Evolutionary conservation across 2,113 vertebrate genomes (phyloP).

Genomic region (Accipiter virgatus): DNA sequence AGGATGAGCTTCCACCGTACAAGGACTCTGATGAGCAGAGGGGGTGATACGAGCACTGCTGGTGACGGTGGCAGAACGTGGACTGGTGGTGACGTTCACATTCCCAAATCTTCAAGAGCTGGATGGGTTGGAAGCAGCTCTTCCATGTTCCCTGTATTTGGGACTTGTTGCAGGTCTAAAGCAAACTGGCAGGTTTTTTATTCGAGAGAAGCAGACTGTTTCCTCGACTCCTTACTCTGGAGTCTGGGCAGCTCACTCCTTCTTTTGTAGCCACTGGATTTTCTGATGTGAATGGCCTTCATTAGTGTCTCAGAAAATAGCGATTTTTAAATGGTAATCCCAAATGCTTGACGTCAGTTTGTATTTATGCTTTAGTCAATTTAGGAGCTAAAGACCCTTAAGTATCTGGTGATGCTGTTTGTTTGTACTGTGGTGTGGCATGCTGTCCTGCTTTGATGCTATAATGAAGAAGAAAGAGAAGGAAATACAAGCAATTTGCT

Average conservation of each 20-base stretch:
- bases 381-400: conserved; percentile 31
- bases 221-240: not conserved
- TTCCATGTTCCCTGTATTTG: not conserved
- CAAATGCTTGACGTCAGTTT: conserved; percentile 4
- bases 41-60: not conserved
- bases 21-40: not conserved
- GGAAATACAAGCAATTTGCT: not conserved
- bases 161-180: not conserved
- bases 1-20: not conserved
- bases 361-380: conserved; percentile 10
- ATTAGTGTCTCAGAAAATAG: not conserved
- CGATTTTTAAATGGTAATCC: not conserved
- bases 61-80: not conserved
- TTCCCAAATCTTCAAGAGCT: not conserved
- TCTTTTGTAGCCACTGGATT: not conserved
- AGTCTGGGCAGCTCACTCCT: not conserved
- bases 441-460: not conserved
- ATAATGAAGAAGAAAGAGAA: not conserved
- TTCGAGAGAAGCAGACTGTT: not conserved
- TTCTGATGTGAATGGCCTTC: not conserved
- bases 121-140: not conserved
- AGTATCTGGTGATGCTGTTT: conserved; percentile 27
- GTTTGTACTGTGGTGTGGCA: not conserved
- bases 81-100: not conserved
- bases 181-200: not conserved